Evolutionary conservation across 2,797 vertebrate genomes (phyloP), one percentile per base, ranked within the genome.

Genomic region (Ptychadena robeensis): DNA sequence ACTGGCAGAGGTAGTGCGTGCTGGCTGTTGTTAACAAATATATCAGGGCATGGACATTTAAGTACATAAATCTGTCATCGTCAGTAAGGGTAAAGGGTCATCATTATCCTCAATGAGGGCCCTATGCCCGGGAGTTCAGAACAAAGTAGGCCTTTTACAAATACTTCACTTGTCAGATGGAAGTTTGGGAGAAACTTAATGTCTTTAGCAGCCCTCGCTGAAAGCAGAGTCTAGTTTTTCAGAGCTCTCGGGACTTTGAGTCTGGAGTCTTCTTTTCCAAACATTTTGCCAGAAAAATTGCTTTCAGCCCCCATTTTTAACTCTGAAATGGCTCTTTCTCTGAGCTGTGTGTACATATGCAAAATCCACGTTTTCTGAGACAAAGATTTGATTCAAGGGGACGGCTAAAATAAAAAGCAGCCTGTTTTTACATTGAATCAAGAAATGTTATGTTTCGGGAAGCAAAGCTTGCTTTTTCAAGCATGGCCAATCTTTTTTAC

Each of bases 61-160:
- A 90, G 90, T 88, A 88, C 89, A 92, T 92, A 93, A 91, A 93
- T 92, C 89, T 90, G 88, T 92, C 90, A 90, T 88, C 89, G 80
- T 91, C 87, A 88, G 87, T 79, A 86, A 76, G 88, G 88, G 85
- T 89, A 88, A 87, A 86, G 86, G 90, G 88, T 88, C 83, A 81
- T 88, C 87, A 88, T 90, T 82, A 88, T 85, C 88, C 86, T 87
- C 86, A 90, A 87, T 88, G 87, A 86, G 88, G 85, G 87, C 87
- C 86, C 87, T 89, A 86, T 87, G 88, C 88, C 88, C 85, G 86
- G 86, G 87, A 89, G 88, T 87, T 82, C 86, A 88, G 88, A 89
- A 91, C 87, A 90, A 90, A 90, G 87, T 87, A 79, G 22, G 86
- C 89, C 89, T 91, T 92, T 91, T 88, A 88, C 88, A 91, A 88